Evolutionary conservation across 2,888 invertebrate genomes (phyloP).

Genomic region (Harpagoxenus sublaevis): DNA sequence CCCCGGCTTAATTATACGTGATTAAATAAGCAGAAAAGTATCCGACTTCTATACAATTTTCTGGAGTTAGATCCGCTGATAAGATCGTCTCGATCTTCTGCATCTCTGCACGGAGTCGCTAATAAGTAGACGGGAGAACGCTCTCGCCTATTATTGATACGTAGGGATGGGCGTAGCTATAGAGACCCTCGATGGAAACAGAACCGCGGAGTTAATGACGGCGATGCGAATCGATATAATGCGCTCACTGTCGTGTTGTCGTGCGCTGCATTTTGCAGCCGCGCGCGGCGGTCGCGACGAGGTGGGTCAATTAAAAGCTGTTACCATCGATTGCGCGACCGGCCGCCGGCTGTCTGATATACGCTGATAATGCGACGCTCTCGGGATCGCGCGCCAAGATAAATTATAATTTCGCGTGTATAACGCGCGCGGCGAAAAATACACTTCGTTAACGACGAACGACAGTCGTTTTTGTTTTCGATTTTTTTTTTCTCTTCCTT

Average conservation of each 20-base stretch:
- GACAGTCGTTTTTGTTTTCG: not conserved
- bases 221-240: conserved; percentile 52
- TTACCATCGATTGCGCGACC: conserved; percentile 53
- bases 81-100: not conserved
- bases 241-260: conserved; percentile 34
- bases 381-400: conserved; percentile 27
- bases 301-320: conserved; percentile 46
- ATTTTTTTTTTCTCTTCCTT: too few relatives aligned
- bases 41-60: too few relatives aligned
- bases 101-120: not conserved
- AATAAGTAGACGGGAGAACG: not conserved
- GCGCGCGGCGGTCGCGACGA: conserved; percentile 3
- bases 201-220: conserved; percentile 50
- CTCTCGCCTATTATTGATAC: conserved; percentile 37
- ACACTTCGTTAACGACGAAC: conserved; percentile 22
- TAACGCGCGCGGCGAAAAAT: not conserved
- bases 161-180: conserved; percentile 38
- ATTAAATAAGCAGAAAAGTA: not conserved
- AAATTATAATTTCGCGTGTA: conserved; percentile 41
- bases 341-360: conserved; percentile 29
- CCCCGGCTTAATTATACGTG: not conserved
- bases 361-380: conserved; percentile 46
- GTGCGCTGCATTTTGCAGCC: conserved; percentile 26
- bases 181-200: conserved; percentile 51
- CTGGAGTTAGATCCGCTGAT: too few relatives aligned